Evolutionary conservation across 2,113 vertebrate genomes (phyloP).

Genomic region (Limanda limanda): DNA sequence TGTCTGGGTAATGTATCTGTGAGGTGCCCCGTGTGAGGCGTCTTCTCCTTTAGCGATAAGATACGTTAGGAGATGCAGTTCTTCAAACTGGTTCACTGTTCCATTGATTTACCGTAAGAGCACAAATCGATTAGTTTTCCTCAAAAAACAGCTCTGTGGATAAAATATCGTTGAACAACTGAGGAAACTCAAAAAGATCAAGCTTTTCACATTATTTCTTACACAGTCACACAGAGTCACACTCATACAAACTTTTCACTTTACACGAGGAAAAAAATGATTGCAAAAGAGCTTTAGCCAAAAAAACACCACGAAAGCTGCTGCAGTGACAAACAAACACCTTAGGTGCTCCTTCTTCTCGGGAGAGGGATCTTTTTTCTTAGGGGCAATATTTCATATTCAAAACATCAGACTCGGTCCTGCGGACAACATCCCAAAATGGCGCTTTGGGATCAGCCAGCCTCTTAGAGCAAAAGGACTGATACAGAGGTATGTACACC

Average conservation of each 20-base stretch:
- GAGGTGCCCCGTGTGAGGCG: conserved; percentile 18
- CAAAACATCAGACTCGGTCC: conserved; percentile 68
- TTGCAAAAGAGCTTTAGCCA: conserved; percentile 74
- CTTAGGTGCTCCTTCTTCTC: conserved; percentile 55
- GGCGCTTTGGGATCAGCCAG: conserved; percentile 57
- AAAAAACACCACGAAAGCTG: conserved; percentile 73
- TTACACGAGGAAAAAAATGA: conserved; percentile 63
- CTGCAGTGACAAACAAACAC: conserved; percentile 72
- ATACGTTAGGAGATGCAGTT: conserved; percentile 35
- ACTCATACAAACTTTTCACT: conserved; percentile 58
- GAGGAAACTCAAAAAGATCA: conserved; percentile 48
- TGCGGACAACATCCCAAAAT: conserved; percentile 59
- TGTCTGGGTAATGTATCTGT: conserved; percentile 66
- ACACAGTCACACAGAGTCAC: conserved; percentile 62
- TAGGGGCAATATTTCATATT: conserved; percentile 64
- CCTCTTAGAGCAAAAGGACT: conserved; percentile 63
- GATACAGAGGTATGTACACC: conserved; percentile 73
- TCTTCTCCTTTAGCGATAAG: conserved; percentile 33
- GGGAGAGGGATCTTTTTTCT: conserved; percentile 24
- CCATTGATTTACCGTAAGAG: conserved; percentile 33
- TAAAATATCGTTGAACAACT: conserved; percentile 37
- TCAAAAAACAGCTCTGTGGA: conserved; percentile 41
- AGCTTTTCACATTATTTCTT: conserved; percentile 54
- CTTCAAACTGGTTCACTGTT: conserved; percentile 36
- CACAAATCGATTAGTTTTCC: conserved; percentile 39